These are phyloP conservation scores for Micrasema longulum DNA, from an alignment of 1,140 invertebrate genomes.

Conservation along the genomic window DNA sequence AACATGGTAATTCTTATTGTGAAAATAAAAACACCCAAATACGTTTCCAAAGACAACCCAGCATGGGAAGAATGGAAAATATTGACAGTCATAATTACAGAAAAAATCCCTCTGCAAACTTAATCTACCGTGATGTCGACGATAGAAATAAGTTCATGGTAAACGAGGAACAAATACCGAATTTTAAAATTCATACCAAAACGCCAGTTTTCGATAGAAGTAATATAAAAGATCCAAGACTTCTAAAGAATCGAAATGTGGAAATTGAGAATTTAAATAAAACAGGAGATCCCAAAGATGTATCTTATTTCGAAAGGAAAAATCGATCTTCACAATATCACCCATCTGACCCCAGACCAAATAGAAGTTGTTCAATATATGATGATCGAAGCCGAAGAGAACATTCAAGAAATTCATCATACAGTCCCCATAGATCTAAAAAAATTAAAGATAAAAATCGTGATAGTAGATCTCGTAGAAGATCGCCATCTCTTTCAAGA, in stretches of 20 bases:
- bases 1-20: too few species aligned
- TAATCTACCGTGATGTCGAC: neutral
- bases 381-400: conserved; percentile 14
- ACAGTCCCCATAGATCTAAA: conserved; percentile 17
- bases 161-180: neutral
- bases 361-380: neutral
- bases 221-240: conserved; percentile 24
- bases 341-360: conserved; percentile 1
- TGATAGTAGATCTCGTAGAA: conserved; percentile 2
- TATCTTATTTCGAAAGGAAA: neutral
- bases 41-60: too few species aligned
- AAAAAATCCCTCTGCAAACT: neutral
- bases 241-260: conserved; percentile 8
- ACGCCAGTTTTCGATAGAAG: conserved; percentile 15
- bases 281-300: neutral
- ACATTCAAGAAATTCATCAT: conserved; percentile 12
- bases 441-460: neutral
- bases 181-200: too few species aligned
- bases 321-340: neutral
- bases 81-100: too few species aligned
- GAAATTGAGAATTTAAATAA: neutral
- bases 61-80: too few species aligned
- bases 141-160: neutral
- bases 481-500: conserved; percentile 4
- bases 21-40: too few species aligned